Evolutionary conservation across 2,888 invertebrate species (phyloP), one percentile per base, ranked within the genome.

Genomic region (Sesamia inferens): DNA sequence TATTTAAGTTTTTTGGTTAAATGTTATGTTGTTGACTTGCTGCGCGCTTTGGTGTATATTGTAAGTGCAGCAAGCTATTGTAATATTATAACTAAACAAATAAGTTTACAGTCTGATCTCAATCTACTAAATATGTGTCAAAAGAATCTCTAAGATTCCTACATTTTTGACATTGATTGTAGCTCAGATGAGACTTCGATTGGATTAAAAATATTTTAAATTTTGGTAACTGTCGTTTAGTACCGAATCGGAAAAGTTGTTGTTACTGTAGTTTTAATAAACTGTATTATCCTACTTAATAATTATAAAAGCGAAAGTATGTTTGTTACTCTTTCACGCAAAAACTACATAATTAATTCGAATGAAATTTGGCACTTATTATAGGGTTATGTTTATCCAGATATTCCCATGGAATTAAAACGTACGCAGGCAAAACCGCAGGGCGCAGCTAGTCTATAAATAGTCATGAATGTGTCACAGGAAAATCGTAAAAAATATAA

Each of bases 391-490:
- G 1, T 31, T 31, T 31, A n/a, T 31, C 3, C 31, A 31, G 31
- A 31, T 31, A 31, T 31, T 31, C 31, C 31, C 31, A 31, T 3
- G 31, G 3, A 3, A 31, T 2, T 3, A 31, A 31, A 31, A 31
- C 31, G 1, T 31, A 31, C 3, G 31, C 31, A 31, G 1, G 31
- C 31, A 31, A 31, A 31, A 31, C 31, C 31, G 31, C 31, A 3
- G 31, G 31, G 31, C 3, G 31, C 31, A 31, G 31, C 31, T 31
- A 31, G 3, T 31, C 31, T 31, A 16, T 39, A n/a, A 39, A 58
- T 66, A 58, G 57, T n/a, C 13, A 61, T 44, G 19, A 31, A 68
- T 13, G 13, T 68, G 19, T 39, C 70, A 55, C 44, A 13, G 2
- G 6, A 44, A 47, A 24, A 13, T 7, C 2, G 19, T 31, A 22